Conservation (phyloP, 1,140 invertebrate genomes). For the Odontomachus brunneus region DNA sequence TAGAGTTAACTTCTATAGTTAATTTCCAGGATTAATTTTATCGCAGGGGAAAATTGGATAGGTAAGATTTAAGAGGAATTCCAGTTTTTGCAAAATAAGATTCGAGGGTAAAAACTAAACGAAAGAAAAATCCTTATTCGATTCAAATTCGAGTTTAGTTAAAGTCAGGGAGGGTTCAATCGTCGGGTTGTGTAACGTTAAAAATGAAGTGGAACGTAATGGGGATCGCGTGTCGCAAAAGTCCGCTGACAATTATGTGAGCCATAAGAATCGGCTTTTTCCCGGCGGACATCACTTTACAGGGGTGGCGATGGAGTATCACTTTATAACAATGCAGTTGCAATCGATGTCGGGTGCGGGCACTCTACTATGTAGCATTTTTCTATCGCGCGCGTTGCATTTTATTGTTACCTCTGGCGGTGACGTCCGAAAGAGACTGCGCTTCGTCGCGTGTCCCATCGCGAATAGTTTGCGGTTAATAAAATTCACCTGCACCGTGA, state of each 20-base stretch:
- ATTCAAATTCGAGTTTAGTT: too few relatives aligned
- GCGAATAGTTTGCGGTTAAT: constrained; percentile 25
- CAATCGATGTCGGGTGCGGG: constrained; percentile 31
- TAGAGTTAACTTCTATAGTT: too few relatives aligned
- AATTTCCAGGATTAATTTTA: too few relatives aligned
- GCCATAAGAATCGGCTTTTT: not conserved
- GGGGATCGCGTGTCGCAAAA: too few relatives aligned
- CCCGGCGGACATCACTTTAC: constrained; percentile 15
- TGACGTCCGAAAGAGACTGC: constrained; percentile 36
- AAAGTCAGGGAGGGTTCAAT: too few relatives aligned
- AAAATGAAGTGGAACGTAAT: too few relatives aligned
- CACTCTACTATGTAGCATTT: constrained; percentile 29
- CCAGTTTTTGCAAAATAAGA: too few relatives aligned
- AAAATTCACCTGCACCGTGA: constrained; percentile 26
- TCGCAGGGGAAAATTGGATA: too few relatives aligned
- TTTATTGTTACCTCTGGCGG: constrained; percentile 51
- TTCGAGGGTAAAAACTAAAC: too few relatives aligned
- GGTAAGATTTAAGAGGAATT: too few relatives aligned
- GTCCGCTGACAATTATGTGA: not conserved
- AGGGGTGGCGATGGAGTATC: not conserved
- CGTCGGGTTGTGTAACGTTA: too few relatives aligned
- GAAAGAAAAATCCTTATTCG: too few relatives aligned
- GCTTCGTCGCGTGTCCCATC: constrained; percentile 12
- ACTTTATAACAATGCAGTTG: constrained; percentile 36
- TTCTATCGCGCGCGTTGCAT: constrained; percentile 37